Percentiles rank a stretch among this genome's conserved stretches.
These are phyloP conservation scores for Allobates femoralis DNA, from an alignment of 2,797 vertebrate genomes.

Conservation along the genomic window DNA sequence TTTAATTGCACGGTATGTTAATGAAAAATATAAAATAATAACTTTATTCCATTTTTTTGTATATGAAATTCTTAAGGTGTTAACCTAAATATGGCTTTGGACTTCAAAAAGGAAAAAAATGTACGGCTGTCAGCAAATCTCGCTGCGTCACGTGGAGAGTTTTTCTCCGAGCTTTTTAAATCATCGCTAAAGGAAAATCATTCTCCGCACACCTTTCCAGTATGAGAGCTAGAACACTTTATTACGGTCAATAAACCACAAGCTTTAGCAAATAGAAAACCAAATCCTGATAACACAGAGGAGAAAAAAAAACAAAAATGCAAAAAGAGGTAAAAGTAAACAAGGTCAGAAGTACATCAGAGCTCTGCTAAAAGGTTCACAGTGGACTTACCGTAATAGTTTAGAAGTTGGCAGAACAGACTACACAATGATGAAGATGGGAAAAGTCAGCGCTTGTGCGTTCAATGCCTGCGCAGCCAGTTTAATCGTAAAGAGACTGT, in stretches of 20 bases:
- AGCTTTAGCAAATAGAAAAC: constrained; percentile 35
- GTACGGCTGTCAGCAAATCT: not conserved
- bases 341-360: constrained; percentile 32
- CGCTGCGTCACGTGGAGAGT: not conserved
- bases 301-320: constrained; percentile 27
- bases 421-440: not conserved
- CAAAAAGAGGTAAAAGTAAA: constrained; percentile 22
- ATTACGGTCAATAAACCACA: constrained; percentile 49
- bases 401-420: constrained; percentile 21
- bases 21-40: not conserved
- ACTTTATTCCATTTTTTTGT: not conserved
- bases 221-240: constrained; percentile 31
- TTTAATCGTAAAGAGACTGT: not conserved
- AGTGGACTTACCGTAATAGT: constrained; percentile 29
- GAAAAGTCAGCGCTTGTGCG: constrained; percentile 18
- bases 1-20: not conserved
- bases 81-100: not conserved
- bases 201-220: constrained; percentile 21
- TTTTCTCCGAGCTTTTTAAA: constrained; percentile 7
- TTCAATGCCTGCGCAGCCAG: not conserved
- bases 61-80: not conserved
- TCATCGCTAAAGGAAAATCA: constrained; percentile 26
- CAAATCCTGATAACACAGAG: constrained; percentile 27
- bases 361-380: constrained; percentile 8
- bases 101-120: constrained; percentile 25